Conservation (phyloP, 1,140 invertebrate genomes). For the Centruroides vittatus region DNA sequence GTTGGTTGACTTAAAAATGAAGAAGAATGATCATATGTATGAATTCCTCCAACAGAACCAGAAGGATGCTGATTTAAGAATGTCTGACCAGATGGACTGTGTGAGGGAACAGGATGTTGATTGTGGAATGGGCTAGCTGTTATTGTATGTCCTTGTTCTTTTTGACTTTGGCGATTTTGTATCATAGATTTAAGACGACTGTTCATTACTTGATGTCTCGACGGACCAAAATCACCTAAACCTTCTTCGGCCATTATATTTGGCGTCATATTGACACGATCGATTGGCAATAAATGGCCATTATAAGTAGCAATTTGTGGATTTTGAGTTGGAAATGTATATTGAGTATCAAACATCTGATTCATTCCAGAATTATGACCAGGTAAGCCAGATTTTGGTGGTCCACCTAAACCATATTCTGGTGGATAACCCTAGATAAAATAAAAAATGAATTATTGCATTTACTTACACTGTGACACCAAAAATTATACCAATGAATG, state of each 20-base stretch:
- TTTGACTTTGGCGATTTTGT: conserved; percentile 19
- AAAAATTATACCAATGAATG: too few species aligned
- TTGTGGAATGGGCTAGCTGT: not conserved
- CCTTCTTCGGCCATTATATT: not conserved
- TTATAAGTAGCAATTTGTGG: conserved; percentile 10
- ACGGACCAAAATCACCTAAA: conserved; percentile 7
- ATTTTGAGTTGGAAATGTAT: conserved; percentile 6
- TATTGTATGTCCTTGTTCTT: conserved; percentile 17
- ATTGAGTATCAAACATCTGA: conserved; percentile 1
- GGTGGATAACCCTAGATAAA: not conserved
- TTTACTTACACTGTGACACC: not conserved
- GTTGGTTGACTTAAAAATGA: too few species aligned
- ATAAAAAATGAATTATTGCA: not conserved
- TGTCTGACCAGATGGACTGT: too few species aligned
- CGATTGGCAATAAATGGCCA: conserved; percentile 8
- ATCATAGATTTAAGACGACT: conserved; percentile 21
- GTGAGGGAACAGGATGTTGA: not conserved
- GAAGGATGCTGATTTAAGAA: too few species aligned
- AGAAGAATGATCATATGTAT: too few species aligned
- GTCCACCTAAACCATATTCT: not conserved
- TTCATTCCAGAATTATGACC: conserved; percentile 4
- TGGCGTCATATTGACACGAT: conserved; percentile 2
- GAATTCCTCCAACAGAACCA: too few species aligned
- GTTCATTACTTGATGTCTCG: conserved; percentile 21
- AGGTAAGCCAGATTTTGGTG: not conserved